A percentile compares a stretch with the other conserved stretches of the same genome.
Conservation (phyloP, 2,888 invertebrate genomes). For the Volucella zonaria region DNA sequence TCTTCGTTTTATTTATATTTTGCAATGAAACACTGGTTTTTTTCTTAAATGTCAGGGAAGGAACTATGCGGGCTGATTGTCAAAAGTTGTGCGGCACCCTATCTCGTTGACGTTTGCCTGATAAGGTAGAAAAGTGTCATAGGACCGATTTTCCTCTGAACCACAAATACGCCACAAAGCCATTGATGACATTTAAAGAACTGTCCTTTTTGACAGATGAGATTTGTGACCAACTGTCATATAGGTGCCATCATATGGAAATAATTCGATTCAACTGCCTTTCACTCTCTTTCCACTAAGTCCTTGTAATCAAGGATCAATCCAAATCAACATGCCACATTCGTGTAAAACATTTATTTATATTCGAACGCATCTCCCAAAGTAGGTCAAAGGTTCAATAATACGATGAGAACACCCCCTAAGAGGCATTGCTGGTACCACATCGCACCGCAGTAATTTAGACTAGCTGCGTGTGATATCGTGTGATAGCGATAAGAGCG, state of each 20-base stretch:
- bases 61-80: background rate
- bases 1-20: background rate
- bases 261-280: background rate
- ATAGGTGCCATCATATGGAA: background rate
- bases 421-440: slow-evolving; percentile 32
- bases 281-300: too few species aligned
- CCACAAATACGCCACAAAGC: background rate
- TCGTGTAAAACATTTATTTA: background rate
- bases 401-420: slow-evolving; percentile 9
- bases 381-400: slow-evolving; percentile 53
- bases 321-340: background rate
- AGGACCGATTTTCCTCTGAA: background rate
- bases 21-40: background rate
- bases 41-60: background rate
- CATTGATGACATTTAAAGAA: background rate
- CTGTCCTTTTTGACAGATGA: background rate
- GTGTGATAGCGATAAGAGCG: slow-evolving; percentile 24
- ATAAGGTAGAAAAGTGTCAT: background rate
- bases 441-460: slow-evolving; percentile 52
- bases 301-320: too few species aligned
- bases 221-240: background rate
- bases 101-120: background rate
- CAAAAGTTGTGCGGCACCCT: background rate
- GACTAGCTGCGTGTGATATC: slow-evolving; percentile 37
- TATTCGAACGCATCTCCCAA: background rate